These are phyloP conservation scores for Pogonus chalceus DNA, from an alignment of 1,140 invertebrate species.

Conservation along the genomic window DNA sequence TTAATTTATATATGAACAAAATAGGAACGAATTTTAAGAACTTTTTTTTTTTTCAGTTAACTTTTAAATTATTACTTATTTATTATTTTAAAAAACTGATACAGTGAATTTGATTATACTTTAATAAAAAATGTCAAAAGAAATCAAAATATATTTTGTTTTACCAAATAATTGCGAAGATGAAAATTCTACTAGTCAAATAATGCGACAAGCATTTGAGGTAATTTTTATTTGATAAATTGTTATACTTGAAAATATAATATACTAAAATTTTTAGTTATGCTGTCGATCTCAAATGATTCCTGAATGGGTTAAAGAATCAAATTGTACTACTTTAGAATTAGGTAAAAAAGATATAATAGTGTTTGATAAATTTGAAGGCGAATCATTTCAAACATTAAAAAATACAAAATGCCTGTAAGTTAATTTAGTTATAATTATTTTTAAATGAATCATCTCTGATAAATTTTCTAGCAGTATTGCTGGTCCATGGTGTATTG, in stretches of 20 bases:
- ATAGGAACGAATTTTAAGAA: too few species aligned
- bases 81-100: too few species aligned
- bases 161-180: slow-evolving; percentile 26
- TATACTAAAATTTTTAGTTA: too few species aligned
- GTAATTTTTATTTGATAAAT: too few species aligned
- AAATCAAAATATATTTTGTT: slow-evolving; percentile 27
- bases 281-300: slow-evolving; percentile 39
- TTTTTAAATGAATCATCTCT: slow-evolving; percentile 13
- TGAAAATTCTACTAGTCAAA: slow-evolving; percentile 32
- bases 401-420: slow-evolving; percentile 53
- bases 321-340: slow-evolving; percentile 36
- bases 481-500: slow-evolving; percentile 68
- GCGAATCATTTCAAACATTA: slow-evolving; percentile 54
- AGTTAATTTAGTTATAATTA: slow-evolving; percentile 32
- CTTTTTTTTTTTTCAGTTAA: too few species aligned
- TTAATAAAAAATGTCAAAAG: neutral
- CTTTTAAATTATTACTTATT: too few species aligned
- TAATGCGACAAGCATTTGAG: slow-evolving; percentile 38
- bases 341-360: slow-evolving; percentile 63
- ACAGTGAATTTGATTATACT: too few species aligned
- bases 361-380: slow-evolving; percentile 61
- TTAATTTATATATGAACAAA: too few species aligned
- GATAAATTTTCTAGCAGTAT: slow-evolving; percentile 47
- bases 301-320: slow-evolving; percentile 41
- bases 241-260: too few species aligned